Conservation (phyloP, 2,888 invertebrate species). For the Calameuta idolon region DNA sequence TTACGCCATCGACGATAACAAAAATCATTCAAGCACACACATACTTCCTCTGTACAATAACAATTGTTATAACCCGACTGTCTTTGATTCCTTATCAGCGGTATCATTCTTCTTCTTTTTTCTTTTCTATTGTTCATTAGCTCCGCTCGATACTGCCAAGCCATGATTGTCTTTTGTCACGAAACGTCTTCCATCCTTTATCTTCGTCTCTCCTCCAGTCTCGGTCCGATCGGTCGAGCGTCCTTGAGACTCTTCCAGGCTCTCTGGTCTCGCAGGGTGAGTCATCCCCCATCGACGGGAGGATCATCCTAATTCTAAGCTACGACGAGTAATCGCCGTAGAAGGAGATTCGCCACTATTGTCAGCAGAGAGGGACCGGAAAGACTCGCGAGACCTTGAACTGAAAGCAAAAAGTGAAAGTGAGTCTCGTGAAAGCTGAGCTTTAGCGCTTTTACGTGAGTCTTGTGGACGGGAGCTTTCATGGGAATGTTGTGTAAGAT, state of each 20-base stretch:
- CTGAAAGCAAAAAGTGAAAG: conserved; percentile 47
- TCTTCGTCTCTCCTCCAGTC: neutral
- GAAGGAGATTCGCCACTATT: conserved; percentile 41
- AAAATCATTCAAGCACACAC: neutral
- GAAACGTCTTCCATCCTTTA: conserved; percentile 27
- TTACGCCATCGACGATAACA: too few relatives aligned
- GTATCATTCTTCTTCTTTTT: conserved; percentile 17
- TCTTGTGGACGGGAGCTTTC: too few relatives aligned
- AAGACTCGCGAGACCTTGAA: conserved; percentile 53
- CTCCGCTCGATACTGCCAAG: conserved; percentile 1
- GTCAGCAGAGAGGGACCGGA: conserved; percentile 41
- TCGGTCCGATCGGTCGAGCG: neutral
- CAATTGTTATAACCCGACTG: conserved; percentile 22
- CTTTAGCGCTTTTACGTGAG: too few relatives aligned
- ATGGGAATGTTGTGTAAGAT: too few relatives aligned
- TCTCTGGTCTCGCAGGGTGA: neutral
- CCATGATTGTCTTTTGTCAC: conserved; percentile 57
- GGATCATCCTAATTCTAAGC: conserved; percentile 33
- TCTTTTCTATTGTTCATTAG: conserved; percentile 14
- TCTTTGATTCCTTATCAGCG: conserved; percentile 19
- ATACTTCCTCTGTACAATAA: conserved; percentile 23
- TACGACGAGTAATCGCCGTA: conserved; percentile 42
- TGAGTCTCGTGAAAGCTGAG: too few relatives aligned
- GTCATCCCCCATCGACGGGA: neutral
- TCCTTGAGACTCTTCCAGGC: neutral